Evolutionary conservation across 2,888 invertebrate genomes (phyloP).

Genomic region (Congeria kusceri): DNA sequence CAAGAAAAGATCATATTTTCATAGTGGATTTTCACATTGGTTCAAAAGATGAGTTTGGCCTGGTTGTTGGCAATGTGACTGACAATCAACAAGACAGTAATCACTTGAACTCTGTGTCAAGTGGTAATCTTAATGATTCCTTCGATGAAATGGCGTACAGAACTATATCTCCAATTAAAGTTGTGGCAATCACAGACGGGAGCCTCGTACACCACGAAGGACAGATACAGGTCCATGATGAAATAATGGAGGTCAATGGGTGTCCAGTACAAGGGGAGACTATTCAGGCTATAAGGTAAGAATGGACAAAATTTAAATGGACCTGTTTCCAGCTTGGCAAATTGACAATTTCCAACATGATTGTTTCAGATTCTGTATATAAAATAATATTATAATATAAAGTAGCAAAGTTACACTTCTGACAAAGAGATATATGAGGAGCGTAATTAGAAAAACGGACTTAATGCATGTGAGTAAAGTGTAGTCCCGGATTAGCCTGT

Average conservation of each 20-base stretch:
- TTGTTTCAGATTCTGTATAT: too few relatives aligned
- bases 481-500: too few relatives aligned
- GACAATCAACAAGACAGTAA: neutral
- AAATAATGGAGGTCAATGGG: conserved; percentile 95
- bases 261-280: conserved; percentile 84
- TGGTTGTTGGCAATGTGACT: conserved; percentile 69
- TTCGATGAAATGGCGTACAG: conserved; percentile 51
- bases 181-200: conserved; percentile 71
- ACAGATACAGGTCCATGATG: conserved; percentile 93
- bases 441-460: too few relatives aligned
- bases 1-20: conserved; percentile 78
- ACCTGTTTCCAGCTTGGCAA: too few relatives aligned
- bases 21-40: conserved; percentile 68
- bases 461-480: too few relatives aligned
- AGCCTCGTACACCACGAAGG: conserved; percentile 86
- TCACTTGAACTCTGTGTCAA: neutral
- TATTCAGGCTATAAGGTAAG: conserved; percentile 74
- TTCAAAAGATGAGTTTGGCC: conserved; percentile 68
- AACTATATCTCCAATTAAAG: conserved; percentile 66
- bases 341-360: too few relatives aligned
- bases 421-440: too few relatives aligned
- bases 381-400: too few relatives aligned
- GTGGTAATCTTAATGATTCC: conserved; percentile 40
- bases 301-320: too few relatives aligned
- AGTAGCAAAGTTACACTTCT: too few relatives aligned